Conservation (phyloP, 2,888 invertebrate species). For the Seira ritae region DNA sequence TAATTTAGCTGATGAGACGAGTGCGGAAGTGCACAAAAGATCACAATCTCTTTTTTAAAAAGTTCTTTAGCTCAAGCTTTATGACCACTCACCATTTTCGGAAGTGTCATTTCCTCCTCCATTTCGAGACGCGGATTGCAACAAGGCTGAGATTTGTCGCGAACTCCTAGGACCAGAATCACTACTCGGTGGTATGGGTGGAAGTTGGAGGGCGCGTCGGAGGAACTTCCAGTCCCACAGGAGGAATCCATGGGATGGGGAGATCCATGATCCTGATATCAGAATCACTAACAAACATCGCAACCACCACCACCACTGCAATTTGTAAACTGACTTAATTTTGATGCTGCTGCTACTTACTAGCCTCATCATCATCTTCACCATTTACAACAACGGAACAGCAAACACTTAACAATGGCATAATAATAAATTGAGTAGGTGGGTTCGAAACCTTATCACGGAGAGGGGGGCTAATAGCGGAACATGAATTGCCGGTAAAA, state of each 20-base stretch:
- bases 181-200: constrained; percentile 41
- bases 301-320: background rate
- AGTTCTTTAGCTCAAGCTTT: too few relatives aligned
- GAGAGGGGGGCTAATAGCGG: too few relatives aligned
- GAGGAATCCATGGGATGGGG: constrained; percentile 37
- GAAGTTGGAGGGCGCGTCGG: constrained; percentile 50
- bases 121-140: background rate
- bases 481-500: too few relatives aligned
- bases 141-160: constrained; percentile 45
- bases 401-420: too few relatives aligned
- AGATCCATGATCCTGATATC: background rate
- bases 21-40: too few relatives aligned
- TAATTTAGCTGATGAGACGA: too few relatives aligned
- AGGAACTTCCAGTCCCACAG: constrained; percentile 58
- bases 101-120: constrained; percentile 34
- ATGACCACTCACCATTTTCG: constrained; percentile 57
- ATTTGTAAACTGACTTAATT: constrained; percentile 12
- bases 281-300: background rate
- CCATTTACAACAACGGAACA: too few relatives aligned
- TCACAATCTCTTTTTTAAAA: too few relatives aligned
- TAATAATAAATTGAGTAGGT: too few relatives aligned
- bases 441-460: too few relatives aligned
- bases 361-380: constrained; percentile 9
- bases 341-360: constrained; percentile 29
- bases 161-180: constrained; percentile 46